A percentile compares a stretch with the other conserved stretches of the same genome.
These are phyloP conservation scores for Drosophila setifemur DNA, from an alignment of 1,140 invertebrate genomes.

Conservation along the genomic window DNA sequence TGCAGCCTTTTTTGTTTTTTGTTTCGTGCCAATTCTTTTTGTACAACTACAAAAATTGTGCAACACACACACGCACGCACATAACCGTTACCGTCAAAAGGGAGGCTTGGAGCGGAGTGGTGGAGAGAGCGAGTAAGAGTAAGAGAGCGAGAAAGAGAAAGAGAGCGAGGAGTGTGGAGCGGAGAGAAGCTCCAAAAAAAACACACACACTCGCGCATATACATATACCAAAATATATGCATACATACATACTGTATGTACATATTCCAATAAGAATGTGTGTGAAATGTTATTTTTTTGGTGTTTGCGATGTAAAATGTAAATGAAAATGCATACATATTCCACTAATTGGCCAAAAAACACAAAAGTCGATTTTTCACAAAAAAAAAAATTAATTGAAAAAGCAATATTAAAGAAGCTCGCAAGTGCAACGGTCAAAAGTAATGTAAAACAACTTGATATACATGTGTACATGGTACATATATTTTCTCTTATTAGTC, in stretches of 20 bases:
- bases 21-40: constrained; percentile 27
- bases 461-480: constrained; percentile 15
- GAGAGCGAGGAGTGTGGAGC: constrained; percentile 33
- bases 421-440: constrained; percentile 64
- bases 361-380: constrained; percentile 21
- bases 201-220: constrained; percentile 44
- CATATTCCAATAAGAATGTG: constrained; percentile 55
- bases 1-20: constrained; percentile 50
- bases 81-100: constrained; percentile 13
- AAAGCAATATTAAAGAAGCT: constrained; percentile 22
- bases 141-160: not conserved
- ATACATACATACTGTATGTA: constrained; percentile 48
- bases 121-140: not conserved
- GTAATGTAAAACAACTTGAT: constrained; percentile 48
- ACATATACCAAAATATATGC: constrained; percentile 35
- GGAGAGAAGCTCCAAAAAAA: constrained; percentile 60
- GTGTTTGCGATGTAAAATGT: constrained; percentile 17
- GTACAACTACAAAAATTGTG: constrained; percentile 48
- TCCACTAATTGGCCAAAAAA: constrained; percentile 17
- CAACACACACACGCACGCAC: constrained; percentile 41
- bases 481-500: constrained; percentile 29
- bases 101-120: constrained; percentile 29
- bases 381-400: constrained; percentile 25
- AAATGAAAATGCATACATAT: constrained; percentile 44
- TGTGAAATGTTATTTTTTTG: constrained; percentile 55